These are phyloP conservation scores for Ptilonorhynchus violaceus DNA, from an alignment of 2,113 vertebrate genomes.

Conservation along the genomic window DNA sequence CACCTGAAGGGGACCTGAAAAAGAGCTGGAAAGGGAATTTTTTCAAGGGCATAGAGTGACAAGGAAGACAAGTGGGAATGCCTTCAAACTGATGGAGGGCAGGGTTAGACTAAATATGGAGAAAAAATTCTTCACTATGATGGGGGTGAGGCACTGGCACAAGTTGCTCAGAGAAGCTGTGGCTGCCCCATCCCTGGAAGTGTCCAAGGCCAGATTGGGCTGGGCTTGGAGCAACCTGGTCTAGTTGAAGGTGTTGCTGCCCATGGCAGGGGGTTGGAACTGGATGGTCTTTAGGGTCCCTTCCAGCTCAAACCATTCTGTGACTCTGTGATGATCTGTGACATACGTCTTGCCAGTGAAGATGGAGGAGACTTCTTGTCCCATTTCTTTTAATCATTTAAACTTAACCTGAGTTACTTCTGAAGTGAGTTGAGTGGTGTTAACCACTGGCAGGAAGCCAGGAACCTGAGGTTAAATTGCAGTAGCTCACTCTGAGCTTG, in stretches of 20 bases:
- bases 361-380: neutral
- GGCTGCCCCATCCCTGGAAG: neutral
- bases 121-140: fast-evolving
- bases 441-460: neutral
- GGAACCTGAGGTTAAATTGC: neutral
- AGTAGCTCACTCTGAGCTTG: fast-evolving
- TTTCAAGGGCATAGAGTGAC: neutral
- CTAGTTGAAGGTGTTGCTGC: neutral
- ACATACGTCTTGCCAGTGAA: fast-evolving
- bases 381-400: neutral
- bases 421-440: neutral
- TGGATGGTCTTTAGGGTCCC: neutral
- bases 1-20: neutral
- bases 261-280: neutral
- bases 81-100: neutral
- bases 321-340: neutral
- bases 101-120: neutral
- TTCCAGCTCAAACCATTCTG: neutral
- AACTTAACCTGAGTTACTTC: neutral
- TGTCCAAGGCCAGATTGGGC: neutral
- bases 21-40: neutral
- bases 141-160: neutral
- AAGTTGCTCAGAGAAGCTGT: neutral
- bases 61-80: neutral
- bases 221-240: neutral